Conservation (phyloP, 2,113 vertebrate genomes). For the Nibea coibor region DNA sequence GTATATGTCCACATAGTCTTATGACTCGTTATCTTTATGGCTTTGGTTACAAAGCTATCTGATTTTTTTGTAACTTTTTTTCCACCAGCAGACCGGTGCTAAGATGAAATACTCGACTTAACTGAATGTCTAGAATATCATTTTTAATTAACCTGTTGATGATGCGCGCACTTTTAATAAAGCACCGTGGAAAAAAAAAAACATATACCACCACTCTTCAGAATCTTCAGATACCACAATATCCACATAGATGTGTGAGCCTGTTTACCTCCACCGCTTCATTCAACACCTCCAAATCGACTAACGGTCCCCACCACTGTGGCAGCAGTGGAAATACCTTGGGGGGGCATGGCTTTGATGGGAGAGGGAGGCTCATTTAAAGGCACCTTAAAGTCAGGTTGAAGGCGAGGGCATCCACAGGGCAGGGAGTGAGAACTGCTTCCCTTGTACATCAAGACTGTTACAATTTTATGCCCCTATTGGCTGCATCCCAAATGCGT, state of each 20-base stretch:
- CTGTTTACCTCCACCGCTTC: conserved; percentile 34
- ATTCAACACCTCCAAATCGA: conserved; percentile 42
- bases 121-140: background rate
- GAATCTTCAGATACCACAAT: conserved; percentile 4
- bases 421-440: conserved; percentile 57
- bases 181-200: conserved; percentile 9
- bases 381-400: conserved; percentile 59
- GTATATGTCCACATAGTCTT: conserved; percentile 18
- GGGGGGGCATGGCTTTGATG: conserved; percentile 43
- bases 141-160: conserved; percentile 7
- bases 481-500: conserved; percentile 50
- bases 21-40: background rate
- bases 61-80: conserved; percentile 4
- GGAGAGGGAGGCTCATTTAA: conserved; percentile 61
- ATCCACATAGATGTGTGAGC: conserved; percentile 28
- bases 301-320: conserved; percentile 35
- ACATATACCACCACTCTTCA: background rate
- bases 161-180: conserved; percentile 10
- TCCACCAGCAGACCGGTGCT: background rate
- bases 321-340: conserved; percentile 53
- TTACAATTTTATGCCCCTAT: conserved; percentile 50
- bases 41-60: conserved; percentile 2
- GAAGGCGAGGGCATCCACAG: conserved; percentile 63
- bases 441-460: conserved; percentile 52
- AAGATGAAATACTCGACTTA: background rate